Evolutionary conservation across 2,113 vertebrate genomes (phyloP), one percentile per base, ranked within the genome.

Genomic region (Regulus satrapa): DNA sequence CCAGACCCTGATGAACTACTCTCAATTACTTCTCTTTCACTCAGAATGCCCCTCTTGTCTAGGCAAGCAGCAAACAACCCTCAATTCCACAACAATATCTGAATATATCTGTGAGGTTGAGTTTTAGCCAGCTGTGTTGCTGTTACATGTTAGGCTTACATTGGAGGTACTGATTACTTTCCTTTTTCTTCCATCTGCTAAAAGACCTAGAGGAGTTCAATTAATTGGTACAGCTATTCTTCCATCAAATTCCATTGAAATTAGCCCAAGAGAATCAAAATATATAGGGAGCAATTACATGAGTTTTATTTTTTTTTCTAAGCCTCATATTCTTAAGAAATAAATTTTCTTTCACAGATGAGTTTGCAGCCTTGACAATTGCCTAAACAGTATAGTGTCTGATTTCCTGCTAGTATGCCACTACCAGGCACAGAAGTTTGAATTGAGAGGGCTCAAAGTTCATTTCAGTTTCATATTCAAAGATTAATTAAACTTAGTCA

Each of bases 401-500:
- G 26, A 54, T 85, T 91, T 96, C 31, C 32, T 62, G 17, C 75
- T 88, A 76, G 9, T 32, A 14, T n/a, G 41, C 8, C 28, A 62
- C 51, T 82, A 36, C 9, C 38, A 80, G 34, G 25, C 18, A n/a
- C 38, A 66, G 19, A 61, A 79, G 11, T 72, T 87, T 69, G 58
- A 79, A 76, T 4, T 76, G 40, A 74, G 69, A 59, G 29, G 18
- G 14, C n/a, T 78, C n/a, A 73, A 71, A 79, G 62, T 73, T 93
- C 67, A 88, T 91, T 93, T 85, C 48, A 69, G 46, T 61, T 96
- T 93, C 40, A 38, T 41, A 79, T 79, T 83, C 75, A 92, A 88
- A 76, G 78, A 90, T 76, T 95, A 95, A 97, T 93, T 93, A 95
- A 94, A 41, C 25, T 31, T 69, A 87, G 62, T 48, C 68, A 82